Percentiles rank a stretch among this genome's conserved stretches.
Evolutionary conservation across 2,888 invertebrate genomes (phyloP).

Genomic region (Andrena trimmerana): DNA sequence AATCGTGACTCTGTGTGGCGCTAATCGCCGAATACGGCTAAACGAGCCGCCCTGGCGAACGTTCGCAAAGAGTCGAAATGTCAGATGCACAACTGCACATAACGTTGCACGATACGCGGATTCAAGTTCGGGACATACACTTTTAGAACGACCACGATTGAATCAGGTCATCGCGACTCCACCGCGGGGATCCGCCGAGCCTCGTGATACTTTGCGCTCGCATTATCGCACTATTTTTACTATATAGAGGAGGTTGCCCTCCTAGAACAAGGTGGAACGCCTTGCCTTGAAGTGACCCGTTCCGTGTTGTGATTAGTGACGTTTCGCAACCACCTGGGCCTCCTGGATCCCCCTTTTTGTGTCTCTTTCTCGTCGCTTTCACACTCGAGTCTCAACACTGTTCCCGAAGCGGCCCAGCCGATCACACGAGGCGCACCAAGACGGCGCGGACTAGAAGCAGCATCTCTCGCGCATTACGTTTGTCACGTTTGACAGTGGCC

Average conservation of each 20-base stretch:
- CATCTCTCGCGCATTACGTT: slow-evolving; percentile 65
- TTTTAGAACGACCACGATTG: slow-evolving; percentile 36
- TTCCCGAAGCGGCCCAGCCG: slow-evolving; percentile 31
- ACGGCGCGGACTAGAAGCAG: slow-evolving; percentile 61
- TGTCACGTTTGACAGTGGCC: slow-evolving; percentile 71
- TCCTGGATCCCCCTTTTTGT: slow-evolving; percentile 46
- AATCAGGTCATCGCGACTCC: slow-evolving; percentile 62
- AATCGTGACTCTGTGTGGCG: slow-evolving; percentile 31
- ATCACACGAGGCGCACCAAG: slow-evolving; percentile 69
- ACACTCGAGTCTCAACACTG: slow-evolving; percentile 37
- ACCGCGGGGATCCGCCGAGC: slow-evolving; percentile 25
- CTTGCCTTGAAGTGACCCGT: slow-evolving; percentile 74
- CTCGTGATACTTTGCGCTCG: slow-evolving; percentile 36
- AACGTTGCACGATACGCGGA: slow-evolving; percentile 59
- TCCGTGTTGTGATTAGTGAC: slow-evolving; percentile 73
- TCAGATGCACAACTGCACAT: slow-evolving; percentile 66
- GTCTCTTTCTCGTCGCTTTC: slow-evolving; percentile 39
- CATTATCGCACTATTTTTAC: slow-evolving; percentile 55
- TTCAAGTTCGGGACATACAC: slow-evolving; percentile 33
- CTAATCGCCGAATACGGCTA: slow-evolving; percentile 41
- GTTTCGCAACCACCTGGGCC: slow-evolving; percentile 77
- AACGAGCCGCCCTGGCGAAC: slow-evolving; percentile 33
- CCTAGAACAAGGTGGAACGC: slow-evolving; percentile 35
- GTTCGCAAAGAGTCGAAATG: slow-evolving; percentile 45
- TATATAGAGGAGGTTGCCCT: not conserved